Conservation (phyloP, 2,888 invertebrate genomes). For the Hypsopygia costalis region DNA sequence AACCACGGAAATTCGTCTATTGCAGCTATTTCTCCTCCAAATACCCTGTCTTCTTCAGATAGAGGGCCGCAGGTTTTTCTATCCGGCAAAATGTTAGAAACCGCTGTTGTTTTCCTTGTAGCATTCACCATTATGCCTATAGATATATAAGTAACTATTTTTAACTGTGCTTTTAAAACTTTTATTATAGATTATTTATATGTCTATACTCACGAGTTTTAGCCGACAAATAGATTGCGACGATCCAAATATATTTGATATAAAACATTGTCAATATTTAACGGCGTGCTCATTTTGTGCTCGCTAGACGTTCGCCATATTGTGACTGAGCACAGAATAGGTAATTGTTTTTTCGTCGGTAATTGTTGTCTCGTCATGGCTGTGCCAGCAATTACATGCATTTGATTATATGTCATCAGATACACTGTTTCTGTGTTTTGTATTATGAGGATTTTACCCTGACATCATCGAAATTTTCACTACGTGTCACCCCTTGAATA, state of each 20-base stretch:
- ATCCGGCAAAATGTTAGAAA: conserved; percentile 35
- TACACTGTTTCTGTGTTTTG: neutral
- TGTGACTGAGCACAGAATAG: conserved; percentile 4
- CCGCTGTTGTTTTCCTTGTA: neutral
- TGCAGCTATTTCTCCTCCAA: conserved; percentile 68
- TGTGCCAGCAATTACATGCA: conserved; percentile 4
- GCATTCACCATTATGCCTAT: neutral
- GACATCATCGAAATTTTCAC: too few species aligned
- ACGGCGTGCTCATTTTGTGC: neutral
- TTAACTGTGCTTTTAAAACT: too few species aligned
- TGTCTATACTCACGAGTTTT: neutral
- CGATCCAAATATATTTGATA: neutral
- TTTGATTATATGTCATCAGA: neutral
- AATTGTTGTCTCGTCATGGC: conserved; percentile 4
- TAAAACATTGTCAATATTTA: conserved; percentile 1
- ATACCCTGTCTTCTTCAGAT: conserved; percentile 48
- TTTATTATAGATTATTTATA: too few species aligned
- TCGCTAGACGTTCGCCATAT: neutral
- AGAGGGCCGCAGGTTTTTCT: conserved; percentile 40
- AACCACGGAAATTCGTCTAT: conserved; percentile 82
- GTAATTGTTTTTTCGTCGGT: conserved; percentile 1
- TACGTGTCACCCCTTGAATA: too few species aligned
- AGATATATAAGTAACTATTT: too few species aligned
- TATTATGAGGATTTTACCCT: too few species aligned
- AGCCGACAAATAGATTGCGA: neutral